Evolutionary conservation across 2,888 invertebrate genomes (phyloP), one percentile per base, ranked within the genome.

Genomic region (Torymus aiolomorphi): DNA sequence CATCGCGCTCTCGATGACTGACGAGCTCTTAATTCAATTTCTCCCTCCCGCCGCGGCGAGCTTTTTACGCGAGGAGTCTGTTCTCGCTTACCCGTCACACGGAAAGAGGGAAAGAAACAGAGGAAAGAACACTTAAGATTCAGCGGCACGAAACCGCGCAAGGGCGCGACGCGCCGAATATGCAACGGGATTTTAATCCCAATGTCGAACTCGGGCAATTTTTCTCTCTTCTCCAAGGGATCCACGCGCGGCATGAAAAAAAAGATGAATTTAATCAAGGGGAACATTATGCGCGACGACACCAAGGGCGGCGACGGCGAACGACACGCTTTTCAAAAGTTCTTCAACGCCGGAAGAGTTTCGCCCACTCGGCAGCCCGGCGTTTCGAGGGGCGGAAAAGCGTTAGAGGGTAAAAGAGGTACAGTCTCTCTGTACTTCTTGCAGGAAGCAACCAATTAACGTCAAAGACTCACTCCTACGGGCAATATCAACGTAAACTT

Each of bases 381-480:
- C 42, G 42, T 42, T 42, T 42, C 42, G 56, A 57, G 57, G 57
- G 51, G 31, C 42, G 72, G 16, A 31, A 63, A 31, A 24, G 20
- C 4, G 16, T 4, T 13, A 24, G 66, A 51, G 5, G 1, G 42
- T 42, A 42, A 8, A 1, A 4, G 52, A 4, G 11, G 20, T 2
- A 10, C 2, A 20, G 62, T 51, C 52, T 20, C 5, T 59, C 54
- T 71, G 52, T 72, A 62, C 62, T 51, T 52, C 42, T 52, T 52
- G 16, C 76, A 69, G 69, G 69, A 69, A 69, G 69, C 69, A 54
- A 76, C 69, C 69, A 76, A 76, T 76, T 76, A 76, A 76, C 69
- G 76, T 76, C 76, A 76, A 76, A 76, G 69, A 62, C 67, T 76
- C 62, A 52, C 61, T 73, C 65, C 56, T 57, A 74, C 74, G 69